phyloP scores from a whole-genome alignment of 2,113 vertebrate species.

The Hemiscyllium ocellatum region DNA sequence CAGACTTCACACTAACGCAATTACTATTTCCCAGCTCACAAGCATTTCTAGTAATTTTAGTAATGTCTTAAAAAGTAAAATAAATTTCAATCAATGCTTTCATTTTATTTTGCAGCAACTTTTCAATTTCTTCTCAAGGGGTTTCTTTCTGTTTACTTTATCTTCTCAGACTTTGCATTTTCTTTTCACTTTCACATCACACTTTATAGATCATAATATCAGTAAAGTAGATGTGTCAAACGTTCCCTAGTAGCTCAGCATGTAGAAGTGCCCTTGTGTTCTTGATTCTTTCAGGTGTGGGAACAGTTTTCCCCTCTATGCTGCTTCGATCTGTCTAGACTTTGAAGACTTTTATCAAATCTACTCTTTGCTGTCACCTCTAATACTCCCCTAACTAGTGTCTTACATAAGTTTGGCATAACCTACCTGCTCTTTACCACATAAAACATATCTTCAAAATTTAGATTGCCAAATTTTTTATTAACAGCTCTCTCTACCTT shows the following conservation, averaged over 20 bases:
- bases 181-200: slow-evolving; percentile 22
- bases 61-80: slow-evolving; percentile 9
- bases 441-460: no score
- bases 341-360: no score
- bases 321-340: no score
- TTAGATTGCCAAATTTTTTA: no score
- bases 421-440: no score
- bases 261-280: not conserved
- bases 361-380: no score
- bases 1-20: not conserved
- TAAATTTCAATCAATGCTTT: not conserved
- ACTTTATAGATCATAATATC: not conserved
- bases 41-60: not conserved
- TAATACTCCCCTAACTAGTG: no score
- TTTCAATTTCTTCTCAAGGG: not conserved
- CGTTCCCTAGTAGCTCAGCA: not conserved
- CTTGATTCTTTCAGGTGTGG: no score
- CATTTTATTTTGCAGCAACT: not conserved
- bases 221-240: not conserved
- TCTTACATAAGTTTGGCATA: no score
- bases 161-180: not conserved
- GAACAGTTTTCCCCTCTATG: no score
- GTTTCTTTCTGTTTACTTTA: not conserved
- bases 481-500: no score
- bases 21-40: slow-evolving; percentile 1